phyloP scores from a whole-genome alignment of 2,113 vertebrate genomes.

The Hypocryptadius cinnamomeus region DNA sequence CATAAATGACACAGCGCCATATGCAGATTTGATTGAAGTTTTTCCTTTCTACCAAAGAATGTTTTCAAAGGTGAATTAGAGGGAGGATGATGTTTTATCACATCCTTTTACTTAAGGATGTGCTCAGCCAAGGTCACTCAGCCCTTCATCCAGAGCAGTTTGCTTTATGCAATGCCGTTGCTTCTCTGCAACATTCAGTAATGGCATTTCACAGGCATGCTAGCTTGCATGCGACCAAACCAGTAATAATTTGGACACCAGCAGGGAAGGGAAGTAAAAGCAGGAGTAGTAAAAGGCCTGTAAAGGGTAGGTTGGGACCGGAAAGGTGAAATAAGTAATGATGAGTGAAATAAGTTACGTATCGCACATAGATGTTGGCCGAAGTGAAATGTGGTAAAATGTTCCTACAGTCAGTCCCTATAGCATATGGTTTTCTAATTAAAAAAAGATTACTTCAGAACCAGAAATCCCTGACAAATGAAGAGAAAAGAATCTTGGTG shows the following conservation, averaged over 20 bases:
- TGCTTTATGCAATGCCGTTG: not conserved
- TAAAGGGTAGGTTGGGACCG: not conserved
- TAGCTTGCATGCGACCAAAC: not conserved
- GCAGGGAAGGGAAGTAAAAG: not conserved
- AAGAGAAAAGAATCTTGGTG: not conserved
- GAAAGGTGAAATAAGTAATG: not conserved
- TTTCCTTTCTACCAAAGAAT: not conserved
- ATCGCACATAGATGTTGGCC: not conserved
- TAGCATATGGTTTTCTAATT: not conserved
- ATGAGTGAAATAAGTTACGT: not conserved
- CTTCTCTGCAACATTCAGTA: not conserved
- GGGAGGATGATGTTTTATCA: not conserved
- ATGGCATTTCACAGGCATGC: not conserved
- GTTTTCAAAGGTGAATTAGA: not conserved
- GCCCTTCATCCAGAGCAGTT: not conserved
- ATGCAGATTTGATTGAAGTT: not conserved
- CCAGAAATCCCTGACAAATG: not conserved
- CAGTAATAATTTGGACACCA: not conserved
- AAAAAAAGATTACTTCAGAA: not conserved
- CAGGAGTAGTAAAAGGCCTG: not conserved
- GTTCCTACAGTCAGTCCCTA: not conserved
- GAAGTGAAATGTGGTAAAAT: not conserved
- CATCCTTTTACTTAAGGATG: not conserved
- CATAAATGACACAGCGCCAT: not conserved
- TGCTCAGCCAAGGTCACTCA: not conserved